Percentiles rank a stretch among this genome's conserved stretches.
These are phyloP conservation scores for Peromyscus eremicus DNA, from an alignment of 2,797 vertebrate genomes.

Conservation along the genomic window DNA sequence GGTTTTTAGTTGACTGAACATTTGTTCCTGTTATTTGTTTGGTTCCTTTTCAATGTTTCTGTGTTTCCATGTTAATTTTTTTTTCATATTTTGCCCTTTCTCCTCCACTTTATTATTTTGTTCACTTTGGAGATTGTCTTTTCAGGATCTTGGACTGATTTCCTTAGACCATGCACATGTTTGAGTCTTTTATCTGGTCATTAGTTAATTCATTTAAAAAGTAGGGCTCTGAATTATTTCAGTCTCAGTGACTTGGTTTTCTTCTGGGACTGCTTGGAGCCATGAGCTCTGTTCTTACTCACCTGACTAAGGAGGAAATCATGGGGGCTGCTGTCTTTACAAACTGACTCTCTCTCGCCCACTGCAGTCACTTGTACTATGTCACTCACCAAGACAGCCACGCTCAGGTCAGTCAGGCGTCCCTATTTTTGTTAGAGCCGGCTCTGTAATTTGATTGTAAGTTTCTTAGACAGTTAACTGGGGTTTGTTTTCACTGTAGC, in stretches of 20 bases:
- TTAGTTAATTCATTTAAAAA: background rate
- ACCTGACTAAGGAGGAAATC: background rate
- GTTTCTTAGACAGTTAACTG: background rate
- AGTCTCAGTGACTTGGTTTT: background rate
- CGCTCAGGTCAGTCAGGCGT: background rate
- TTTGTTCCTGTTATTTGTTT: background rate
- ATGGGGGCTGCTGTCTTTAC: background rate
- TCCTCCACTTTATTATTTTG: background rate
- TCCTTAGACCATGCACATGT: background rate
- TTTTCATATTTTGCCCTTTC: background rate
- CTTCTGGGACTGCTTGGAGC: background rate
- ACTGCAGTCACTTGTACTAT: background rate
- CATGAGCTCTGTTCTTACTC: background rate
- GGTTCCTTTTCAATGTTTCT: background rate
- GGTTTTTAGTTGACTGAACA: background rate
- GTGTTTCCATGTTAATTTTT: background rate
- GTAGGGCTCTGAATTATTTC: background rate
- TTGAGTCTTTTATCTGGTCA: background rate
- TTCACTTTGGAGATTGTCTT: background rate
- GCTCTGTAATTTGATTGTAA: slow-evolving; percentile 41
- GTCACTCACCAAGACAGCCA: background rate
- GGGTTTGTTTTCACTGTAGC: background rate
- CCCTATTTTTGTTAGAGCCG: background rate
- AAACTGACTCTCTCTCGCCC: background rate
- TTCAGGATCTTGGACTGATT: background rate